Percentiles rank a stretch among this genome's conserved stretches.
Evolutionary conservation across 2,113 vertebrate species (phyloP).

Genomic region (Bubalus kerabau): DNA sequence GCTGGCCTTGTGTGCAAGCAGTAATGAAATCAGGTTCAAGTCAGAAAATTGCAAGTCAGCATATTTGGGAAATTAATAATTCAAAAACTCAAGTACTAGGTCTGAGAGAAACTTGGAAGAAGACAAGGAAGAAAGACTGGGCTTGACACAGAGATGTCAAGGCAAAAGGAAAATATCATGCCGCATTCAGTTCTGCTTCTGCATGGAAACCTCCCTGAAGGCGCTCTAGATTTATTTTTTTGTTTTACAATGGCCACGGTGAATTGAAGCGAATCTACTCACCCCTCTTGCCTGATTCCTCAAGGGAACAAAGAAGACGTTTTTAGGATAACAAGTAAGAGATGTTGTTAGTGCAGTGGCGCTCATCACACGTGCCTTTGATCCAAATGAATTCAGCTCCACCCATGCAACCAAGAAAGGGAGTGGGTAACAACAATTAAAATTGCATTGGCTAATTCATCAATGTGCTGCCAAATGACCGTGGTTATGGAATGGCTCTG

Average conservation of each 20-base stretch:
- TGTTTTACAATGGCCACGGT: neutral
- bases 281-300: neutral
- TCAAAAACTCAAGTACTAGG: constrained; percentile 1
- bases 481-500: neutral
- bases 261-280: neutral
- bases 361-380: neutral
- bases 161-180: neutral
- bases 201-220: neutral
- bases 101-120: constrained; percentile 31
- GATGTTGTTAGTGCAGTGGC: neutral
- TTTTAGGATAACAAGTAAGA: neutral
- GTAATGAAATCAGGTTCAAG: neutral
- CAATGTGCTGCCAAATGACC: neutral
- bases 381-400: neutral
- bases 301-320: neutral
- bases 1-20: neutral
- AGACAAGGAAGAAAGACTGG: neutral
- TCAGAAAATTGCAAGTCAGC: constrained; percentile 11
- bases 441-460: neutral
- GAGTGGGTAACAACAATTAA: neutral
- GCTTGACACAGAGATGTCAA: neutral
- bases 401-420: neutral
- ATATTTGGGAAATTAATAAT: neutral
- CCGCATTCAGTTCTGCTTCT: neutral
- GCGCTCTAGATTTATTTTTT: neutral